Evolutionary conservation across 2,888 invertebrate genomes (phyloP).

Genomic region (Cetonia aurata): DNA sequence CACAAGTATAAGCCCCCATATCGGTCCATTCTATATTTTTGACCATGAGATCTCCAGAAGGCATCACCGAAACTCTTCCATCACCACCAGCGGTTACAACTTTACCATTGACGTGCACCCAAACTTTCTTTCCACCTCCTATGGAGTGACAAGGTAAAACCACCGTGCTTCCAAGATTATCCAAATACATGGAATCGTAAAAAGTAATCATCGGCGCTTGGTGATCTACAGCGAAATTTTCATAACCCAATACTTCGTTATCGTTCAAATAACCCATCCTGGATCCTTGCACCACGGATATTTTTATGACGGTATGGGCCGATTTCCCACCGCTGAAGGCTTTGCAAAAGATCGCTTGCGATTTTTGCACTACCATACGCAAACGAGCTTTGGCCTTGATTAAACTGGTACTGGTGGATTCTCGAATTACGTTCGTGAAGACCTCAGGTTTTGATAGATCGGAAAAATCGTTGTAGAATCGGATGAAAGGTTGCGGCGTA

Average conservation of each 20-base stretch:
- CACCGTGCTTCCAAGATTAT: slow-evolving; percentile 69
- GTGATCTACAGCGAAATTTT: slow-evolving; percentile 55
- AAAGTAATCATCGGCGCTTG: slow-evolving; percentile 63
- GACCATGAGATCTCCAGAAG: slow-evolving; percentile 84
- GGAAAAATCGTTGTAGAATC: slow-evolving; percentile 83
- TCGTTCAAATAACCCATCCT: slow-evolving; percentile 61
- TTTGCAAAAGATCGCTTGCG: slow-evolving; percentile 82
- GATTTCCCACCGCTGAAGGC: slow-evolving; percentile 75
- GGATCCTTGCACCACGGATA: slow-evolving; percentile 65
- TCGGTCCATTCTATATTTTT: slow-evolving; percentile 79
- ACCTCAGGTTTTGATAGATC: slow-evolving; percentile 74
- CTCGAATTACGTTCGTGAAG: slow-evolving; percentile 72
- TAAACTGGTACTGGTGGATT: slow-evolving; percentile 68
- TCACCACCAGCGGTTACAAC: slow-evolving; percentile 69
- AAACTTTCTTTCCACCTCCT: slow-evolving; percentile 75
- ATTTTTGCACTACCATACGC: slow-evolving; percentile 76
- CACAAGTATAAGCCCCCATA: slow-evolving; percentile 87
- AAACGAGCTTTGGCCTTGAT: slow-evolving; percentile 78
- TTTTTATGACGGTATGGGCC: slow-evolving; percentile 72
- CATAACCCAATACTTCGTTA: slow-evolving; percentile 56
- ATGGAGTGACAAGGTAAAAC: slow-evolving; percentile 78
- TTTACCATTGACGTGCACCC: slow-evolving; percentile 74
- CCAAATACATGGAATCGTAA: slow-evolving; percentile 63
- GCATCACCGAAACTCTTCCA: slow-evolving; percentile 67
- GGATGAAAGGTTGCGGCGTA: slow-evolving; percentile 82